A percentile compares a stretch with the other conserved stretches of the same genome.
Conservation (phyloP, 2,888 invertebrate species). For the Baccha elongata region DNA sequence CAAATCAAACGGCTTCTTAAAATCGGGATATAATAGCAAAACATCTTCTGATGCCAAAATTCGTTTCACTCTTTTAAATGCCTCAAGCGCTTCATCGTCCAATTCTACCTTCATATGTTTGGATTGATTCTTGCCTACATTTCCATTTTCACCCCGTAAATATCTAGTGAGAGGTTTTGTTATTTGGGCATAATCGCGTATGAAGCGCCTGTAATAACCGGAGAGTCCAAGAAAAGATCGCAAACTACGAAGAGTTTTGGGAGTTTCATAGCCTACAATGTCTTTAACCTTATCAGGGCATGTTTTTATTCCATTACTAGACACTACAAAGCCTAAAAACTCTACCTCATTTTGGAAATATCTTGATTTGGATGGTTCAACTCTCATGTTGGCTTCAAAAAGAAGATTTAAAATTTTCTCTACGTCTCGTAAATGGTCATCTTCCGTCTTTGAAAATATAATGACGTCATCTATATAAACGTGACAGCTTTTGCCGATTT, state of each 20-base stretch:
- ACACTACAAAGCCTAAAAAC: too few relatives aligned
- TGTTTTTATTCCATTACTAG: too few relatives aligned
- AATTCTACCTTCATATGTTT: background rate
- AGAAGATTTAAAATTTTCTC: background rate
- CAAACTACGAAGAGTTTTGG: too few relatives aligned
- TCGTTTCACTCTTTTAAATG: background rate
- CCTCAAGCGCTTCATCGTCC: background rate
- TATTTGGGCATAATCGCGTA: too few relatives aligned
- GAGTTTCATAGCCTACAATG: constrained; percentile 41
- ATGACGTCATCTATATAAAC: too few relatives aligned
- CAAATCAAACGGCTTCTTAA: too few relatives aligned
- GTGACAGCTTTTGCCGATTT: too few relatives aligned
- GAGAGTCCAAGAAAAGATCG: too few relatives aligned
- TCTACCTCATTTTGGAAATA: constrained; percentile 76
- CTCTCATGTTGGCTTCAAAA: constrained; percentile 38
- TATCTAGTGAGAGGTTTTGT: background rate
- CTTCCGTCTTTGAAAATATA: too few relatives aligned
- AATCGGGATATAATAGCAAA: background rate
- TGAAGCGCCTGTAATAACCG: too few relatives aligned
- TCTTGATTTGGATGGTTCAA: constrained; percentile 50
- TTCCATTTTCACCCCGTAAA: background rate
- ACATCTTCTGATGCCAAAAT: background rate
- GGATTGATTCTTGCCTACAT: constrained; percentile 1
- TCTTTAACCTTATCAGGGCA: too few relatives aligned
- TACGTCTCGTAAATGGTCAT: background rate